phyloP scores from a whole-genome alignment of 2,797 vertebrate genomes.

The Poecile montanus region DNA sequence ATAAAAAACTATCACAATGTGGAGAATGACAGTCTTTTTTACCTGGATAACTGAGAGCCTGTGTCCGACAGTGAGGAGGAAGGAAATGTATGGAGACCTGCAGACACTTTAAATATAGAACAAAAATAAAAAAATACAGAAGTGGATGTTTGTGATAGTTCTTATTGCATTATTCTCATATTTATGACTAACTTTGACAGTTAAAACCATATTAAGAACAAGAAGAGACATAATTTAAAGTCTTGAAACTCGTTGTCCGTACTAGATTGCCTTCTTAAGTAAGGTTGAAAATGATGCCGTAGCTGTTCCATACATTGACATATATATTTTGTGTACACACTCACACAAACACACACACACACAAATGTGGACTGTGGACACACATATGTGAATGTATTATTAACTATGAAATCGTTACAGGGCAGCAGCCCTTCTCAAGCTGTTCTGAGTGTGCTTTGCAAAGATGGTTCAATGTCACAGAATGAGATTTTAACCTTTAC shows the following conservation, averaged over 20 bases:
- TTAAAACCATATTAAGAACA: conserved; percentile 14
- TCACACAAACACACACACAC: neutral
- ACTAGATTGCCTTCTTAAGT: neutral
- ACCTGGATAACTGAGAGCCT: neutral
- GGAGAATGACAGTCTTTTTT: neutral
- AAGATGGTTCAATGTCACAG: neutral
- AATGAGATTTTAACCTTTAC: neutral
- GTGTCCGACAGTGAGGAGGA: neutral
- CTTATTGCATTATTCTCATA: neutral
- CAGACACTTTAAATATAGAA: neutral
- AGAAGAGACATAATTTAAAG: neutral
- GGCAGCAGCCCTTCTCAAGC: neutral
- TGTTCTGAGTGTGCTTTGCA: neutral
- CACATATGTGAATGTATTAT: neutral
- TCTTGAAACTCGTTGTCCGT: neutral
- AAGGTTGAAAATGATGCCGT: neutral
- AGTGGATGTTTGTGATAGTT: neutral
- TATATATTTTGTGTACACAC: neutral
- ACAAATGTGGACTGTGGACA: neutral
- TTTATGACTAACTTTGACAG: neutral
- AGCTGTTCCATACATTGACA: neutral
- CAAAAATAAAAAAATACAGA: neutral
- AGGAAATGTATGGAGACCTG: neutral
- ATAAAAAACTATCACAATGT: neutral
- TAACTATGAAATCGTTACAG: neutral